Percentiles rank a stretch among this genome's conserved stretches.
Evolutionary conservation across 1,140 invertebrate species (phyloP).

Genomic region (Subanguina moxae): DNA sequence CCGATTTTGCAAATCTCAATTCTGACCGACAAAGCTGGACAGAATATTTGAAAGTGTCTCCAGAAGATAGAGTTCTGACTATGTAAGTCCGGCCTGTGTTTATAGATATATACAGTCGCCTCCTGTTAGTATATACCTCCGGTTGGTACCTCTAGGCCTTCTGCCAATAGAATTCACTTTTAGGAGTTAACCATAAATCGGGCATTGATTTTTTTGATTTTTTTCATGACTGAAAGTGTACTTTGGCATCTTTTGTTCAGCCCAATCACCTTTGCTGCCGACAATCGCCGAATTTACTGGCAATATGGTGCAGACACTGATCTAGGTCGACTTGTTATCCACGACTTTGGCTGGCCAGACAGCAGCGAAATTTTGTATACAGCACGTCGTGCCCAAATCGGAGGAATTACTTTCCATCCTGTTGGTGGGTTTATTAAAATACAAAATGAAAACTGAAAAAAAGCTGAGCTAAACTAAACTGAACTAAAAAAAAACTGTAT

Average conservation of each 20-base stretch:
- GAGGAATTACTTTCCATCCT: constrained; percentile 18
- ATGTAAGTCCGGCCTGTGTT: constrained; percentile 25
- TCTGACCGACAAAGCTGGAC: constrained; percentile 50
- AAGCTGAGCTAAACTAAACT: too few species aligned
- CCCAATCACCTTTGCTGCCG: constrained; percentile 50
- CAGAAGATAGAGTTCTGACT: constrained; percentile 53
- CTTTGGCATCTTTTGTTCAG: too few species aligned
- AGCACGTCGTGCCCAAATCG: constrained; percentile 48
- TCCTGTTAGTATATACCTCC: too few species aligned
- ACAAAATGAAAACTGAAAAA: too few species aligned
- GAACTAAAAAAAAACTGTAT: too few species aligned
- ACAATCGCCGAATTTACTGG: constrained; percentile 56
- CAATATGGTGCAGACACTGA: constrained; percentile 53
- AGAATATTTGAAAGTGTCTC: constrained; percentile 46
- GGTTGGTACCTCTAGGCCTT: too few species aligned
- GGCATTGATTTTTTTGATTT: background rate
- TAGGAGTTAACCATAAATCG: too few species aligned
- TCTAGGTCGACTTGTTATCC: constrained; percentile 48
- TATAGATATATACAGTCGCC: too few species aligned
- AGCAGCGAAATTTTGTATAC: constrained; percentile 52
- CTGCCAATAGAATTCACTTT: too few species aligned
- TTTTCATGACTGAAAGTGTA: background rate
- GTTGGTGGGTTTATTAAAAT: too few species aligned
- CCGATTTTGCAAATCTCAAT: constrained; percentile 42
- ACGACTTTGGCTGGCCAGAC: constrained; percentile 52